Percentiles rank a stretch among this genome's conserved stretches.
phyloP scores from a whole-genome alignment of 2,113 vertebrate species.

The Pelecanus crispus region DNA sequence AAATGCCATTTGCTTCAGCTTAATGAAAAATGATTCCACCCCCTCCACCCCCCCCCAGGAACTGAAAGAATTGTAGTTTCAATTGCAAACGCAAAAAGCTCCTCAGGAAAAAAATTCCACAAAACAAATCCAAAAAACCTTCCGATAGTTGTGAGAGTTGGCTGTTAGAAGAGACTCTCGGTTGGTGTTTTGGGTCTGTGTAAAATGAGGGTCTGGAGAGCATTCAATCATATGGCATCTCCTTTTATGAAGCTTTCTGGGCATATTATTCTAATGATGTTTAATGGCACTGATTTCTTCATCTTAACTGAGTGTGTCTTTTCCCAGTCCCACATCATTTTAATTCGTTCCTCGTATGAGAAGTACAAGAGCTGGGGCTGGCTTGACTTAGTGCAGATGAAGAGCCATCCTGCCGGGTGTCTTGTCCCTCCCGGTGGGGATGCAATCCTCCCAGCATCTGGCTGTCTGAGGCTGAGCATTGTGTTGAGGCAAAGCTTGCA shows the following conservation, averaged over 20 bases:
- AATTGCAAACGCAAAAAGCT: not conserved
- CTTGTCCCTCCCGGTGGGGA: not conserved
- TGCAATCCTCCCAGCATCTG: not conserved
- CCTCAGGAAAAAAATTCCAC: not conserved
- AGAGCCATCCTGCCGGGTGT: not conserved
- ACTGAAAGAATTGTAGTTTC: conserved; percentile 11
- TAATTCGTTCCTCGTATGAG: not conserved
- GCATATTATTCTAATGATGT: conserved; percentile 31
- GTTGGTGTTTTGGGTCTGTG: not conserved
- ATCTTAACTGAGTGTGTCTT: conserved; percentile 28
- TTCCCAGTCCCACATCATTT: not conserved
- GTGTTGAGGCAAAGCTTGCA: not conserved
- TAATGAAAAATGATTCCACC: conserved; percentile 26
- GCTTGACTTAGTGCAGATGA: not conserved
- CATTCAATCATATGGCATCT: not conserved
- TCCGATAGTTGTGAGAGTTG: not conserved
- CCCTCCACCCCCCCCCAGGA: not conserved
- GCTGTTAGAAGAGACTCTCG: not conserved
- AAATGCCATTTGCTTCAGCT: conserved; percentile 41
- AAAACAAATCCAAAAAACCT: not conserved
- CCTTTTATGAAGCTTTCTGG: conserved; percentile 49
- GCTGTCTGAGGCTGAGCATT: not conserved
- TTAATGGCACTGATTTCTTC: conserved; percentile 45
- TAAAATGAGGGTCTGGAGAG: conserved; percentile 46
- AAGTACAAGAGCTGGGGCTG: not conserved